A percentile compares a stretch with the other conserved stretches of the same genome.
Evolutionary conservation across 2,113 vertebrate species (phyloP).

Genomic region (Cnemophilus loriae): DNA sequence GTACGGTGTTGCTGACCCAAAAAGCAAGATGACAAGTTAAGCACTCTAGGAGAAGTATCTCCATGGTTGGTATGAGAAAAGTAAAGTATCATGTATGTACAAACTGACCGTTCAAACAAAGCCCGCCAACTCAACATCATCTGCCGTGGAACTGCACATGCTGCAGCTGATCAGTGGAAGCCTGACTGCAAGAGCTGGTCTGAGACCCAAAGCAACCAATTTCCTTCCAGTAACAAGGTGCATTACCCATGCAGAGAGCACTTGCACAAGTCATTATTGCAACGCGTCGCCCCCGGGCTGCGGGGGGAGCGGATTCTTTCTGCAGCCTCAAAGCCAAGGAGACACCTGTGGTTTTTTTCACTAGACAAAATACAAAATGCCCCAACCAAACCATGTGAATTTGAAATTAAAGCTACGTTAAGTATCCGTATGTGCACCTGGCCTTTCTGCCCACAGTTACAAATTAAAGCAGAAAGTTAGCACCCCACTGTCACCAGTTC

Average conservation of each 20-base stretch:
- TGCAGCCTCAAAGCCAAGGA: not conserved
- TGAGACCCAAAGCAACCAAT: not conserved
- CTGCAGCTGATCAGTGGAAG: slow-evolving; percentile 22
- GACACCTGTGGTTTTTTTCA: not conserved
- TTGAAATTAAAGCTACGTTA: slow-evolving; percentile 50
- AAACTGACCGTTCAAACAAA: slow-evolving; percentile 41
- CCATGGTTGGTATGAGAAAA: slow-evolving; percentile 54
- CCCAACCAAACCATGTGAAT: not conserved
- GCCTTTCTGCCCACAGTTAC: not conserved
- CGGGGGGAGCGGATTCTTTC: not conserved
- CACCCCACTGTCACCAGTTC: slow-evolving; percentile 3
- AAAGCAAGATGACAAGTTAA: slow-evolving; percentile 52
- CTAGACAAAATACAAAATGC: slow-evolving; percentile 1
- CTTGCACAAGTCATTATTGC: not conserved
- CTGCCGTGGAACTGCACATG: not conserved
- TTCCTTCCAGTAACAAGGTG: slow-evolving; percentile 2
- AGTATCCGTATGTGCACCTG: not conserved
- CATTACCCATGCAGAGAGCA: not conserved
- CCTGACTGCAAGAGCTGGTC: slow-evolving; percentile 3
- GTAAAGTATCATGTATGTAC: slow-evolving; percentile 62
- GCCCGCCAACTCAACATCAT: not conserved
- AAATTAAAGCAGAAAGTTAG: not conserved
- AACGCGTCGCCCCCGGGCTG: not conserved
- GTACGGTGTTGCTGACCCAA: slow-evolving; percentile 44
- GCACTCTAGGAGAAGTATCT: slow-evolving; percentile 41